Percentiles rank a stretch among this genome's conserved stretches.
These are phyloP conservation scores for Leucoraja ocellata DNA, from an alignment of 2,797 vertebrate genomes.

Conservation along the genomic window DNA sequence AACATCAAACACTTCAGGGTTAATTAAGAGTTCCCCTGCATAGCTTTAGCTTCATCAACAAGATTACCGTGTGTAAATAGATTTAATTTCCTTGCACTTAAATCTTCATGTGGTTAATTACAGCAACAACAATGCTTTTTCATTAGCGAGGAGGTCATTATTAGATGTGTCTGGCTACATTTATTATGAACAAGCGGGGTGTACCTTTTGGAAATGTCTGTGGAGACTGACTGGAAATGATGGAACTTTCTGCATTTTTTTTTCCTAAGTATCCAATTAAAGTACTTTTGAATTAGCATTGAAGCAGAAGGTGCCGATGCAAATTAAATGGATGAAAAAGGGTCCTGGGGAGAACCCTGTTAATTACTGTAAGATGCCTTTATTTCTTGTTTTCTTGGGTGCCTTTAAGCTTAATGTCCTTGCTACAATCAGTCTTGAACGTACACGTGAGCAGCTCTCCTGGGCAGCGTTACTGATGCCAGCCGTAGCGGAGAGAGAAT, in stretches of 20 bases:
- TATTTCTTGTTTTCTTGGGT: slow-evolving; percentile 39
- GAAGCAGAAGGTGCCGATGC: slow-evolving; percentile 46
- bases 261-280: slow-evolving; percentile 53
- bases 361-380: slow-evolving; percentile 47
- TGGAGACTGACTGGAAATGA: slow-evolving; percentile 43
- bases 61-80: slow-evolving; percentile 77
- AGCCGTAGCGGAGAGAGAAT: slow-evolving; percentile 3
- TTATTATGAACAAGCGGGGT: slow-evolving; percentile 47
- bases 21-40: slow-evolving; percentile 79
- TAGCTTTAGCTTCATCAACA: slow-evolving; percentile 64
- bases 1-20: slow-evolving; percentile 70
- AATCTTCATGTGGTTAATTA: slow-evolving; percentile 78
- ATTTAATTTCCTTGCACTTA: slow-evolving; percentile 77
- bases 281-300: slow-evolving; percentile 46
- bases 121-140: slow-evolving; percentile 63
- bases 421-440: slow-evolving; percentile 30
- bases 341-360: slow-evolving; percentile 44
- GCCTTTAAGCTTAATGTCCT: slow-evolving; percentile 36
- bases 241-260: slow-evolving; percentile 47
- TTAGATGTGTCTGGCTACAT: slow-evolving; percentile 50
- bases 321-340: slow-evolving; percentile 45
- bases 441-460: slow-evolving; percentile 15
- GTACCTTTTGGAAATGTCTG: slow-evolving; percentile 54
- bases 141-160: slow-evolving; percentile 58
- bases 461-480: slow-evolving; percentile 16